These are phyloP conservation scores for Troglohyphantes excavatus DNA, from an alignment of 2,888 invertebrate genomes.

Conservation along the genomic window DNA sequence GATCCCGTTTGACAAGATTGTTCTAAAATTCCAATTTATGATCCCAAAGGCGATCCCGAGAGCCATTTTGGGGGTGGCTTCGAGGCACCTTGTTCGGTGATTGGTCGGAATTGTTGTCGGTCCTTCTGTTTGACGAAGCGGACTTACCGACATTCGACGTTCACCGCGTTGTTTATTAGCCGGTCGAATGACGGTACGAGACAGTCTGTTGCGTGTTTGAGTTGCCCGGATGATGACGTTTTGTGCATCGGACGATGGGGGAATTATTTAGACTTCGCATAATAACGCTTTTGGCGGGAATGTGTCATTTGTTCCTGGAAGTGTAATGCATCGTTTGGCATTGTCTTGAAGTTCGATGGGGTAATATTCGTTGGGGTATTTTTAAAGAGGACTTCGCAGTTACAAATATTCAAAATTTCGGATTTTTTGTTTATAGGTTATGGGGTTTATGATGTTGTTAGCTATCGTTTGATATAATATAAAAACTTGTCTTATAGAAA, in stretches of 20 bases:
- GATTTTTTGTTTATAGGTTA: too few species aligned
- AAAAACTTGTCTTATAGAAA: too few species aligned
- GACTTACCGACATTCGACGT: neutral
- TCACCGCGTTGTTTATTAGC: neutral
- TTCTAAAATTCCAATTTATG: slow-evolving; percentile 9
- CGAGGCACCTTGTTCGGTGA: neutral
- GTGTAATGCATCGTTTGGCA: neutral
- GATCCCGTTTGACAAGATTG: neutral
- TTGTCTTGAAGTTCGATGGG: neutral
- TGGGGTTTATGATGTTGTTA: too few species aligned
- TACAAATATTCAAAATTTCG: too few species aligned
- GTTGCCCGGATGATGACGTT: neutral
- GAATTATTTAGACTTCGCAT: slow-evolving; percentile 1
- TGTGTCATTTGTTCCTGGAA: neutral
- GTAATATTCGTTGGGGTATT: too few species aligned
- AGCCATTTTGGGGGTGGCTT: neutral
- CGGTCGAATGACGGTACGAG: neutral
- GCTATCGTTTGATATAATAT: too few species aligned
- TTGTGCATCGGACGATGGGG: neutral
- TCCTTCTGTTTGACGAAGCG: neutral
- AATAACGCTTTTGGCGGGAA: neutral
- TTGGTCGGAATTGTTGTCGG: neutral
- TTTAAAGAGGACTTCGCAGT: too few species aligned
- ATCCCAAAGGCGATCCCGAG: neutral
- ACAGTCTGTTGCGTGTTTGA: slow-evolving; percentile 2